Evolutionary conservation across 1,140 invertebrate species (phyloP), one percentile per base, ranked within the genome.

Genomic region (Heliconius hermathena): DNA sequence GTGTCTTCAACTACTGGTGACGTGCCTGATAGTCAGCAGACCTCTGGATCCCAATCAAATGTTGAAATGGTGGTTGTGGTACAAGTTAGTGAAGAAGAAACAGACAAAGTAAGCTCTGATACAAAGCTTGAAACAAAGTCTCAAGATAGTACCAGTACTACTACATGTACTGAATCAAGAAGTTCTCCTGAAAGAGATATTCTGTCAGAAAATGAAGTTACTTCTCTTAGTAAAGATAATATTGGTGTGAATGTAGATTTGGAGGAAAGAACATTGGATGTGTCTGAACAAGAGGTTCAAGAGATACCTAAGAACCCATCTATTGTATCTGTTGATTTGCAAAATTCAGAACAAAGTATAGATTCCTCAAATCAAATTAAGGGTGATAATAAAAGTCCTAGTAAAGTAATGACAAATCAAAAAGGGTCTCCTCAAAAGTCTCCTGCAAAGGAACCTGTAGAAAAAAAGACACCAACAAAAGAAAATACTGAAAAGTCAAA

Each of bases 1-100:
- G 89, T 94, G 74, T 89, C 91, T 71, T 90, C 90, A 20, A 91
- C 90, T 3, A 91, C 88, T 26, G 87, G 82, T 18, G 89, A 90
- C 81, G 80, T 89, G 6, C 85, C 85, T 26, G 90, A 90, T 38
- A 83, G 80, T 36, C 85, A 88, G 74, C 84, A 89, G 73, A 83
- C 88, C 22, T 82, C 86, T 41, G 88, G 85, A 8, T 85, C 86
- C 26, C 81, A 86, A 77, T 85, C 87, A 38, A 81, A 89, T 82
- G 85, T 93, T 72, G 87, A 93, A 76, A 90, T 88, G 75, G 83
- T 91, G 2, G 87, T 93, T 78, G 84, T 89, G 57, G 90, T 93
- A 29, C 89, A 93, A 77, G 89, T 91, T 71, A 77, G 90, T 13
- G 84, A 87, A 54, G 90, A 91, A 71, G 60, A 66, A 66, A 13